Conservation (phyloP, 2,888 invertebrate genomes). For the Mesorhabditis sp. region DNA sequence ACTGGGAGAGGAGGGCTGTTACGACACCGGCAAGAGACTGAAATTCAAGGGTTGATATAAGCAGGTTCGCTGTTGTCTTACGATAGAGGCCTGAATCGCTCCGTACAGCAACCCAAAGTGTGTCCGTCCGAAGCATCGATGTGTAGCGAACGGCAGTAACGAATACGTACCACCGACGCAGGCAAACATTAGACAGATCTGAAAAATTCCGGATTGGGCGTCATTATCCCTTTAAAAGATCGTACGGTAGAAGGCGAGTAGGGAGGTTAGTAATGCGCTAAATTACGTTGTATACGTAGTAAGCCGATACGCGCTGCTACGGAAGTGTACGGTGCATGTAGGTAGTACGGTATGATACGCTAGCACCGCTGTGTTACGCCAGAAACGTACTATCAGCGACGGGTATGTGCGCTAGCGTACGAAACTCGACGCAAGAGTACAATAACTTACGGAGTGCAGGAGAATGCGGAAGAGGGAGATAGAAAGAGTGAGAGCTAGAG, state of each 20-base stretch:
- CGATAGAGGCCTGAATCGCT: constrained; percentile 43
- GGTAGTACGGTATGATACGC: too few species aligned
- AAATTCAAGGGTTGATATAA: constrained; percentile 13
- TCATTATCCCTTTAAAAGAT: background rate
- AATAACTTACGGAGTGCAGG: constrained; percentile 14
- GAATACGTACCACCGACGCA: constrained; percentile 53
- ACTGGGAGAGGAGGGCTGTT: constrained; percentile 47
- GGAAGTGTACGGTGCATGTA: too few species aligned
- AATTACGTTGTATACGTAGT: background rate
- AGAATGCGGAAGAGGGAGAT: too few species aligned
- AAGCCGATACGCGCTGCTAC: background rate
- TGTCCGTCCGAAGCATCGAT: constrained; percentile 46
- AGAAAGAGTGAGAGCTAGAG: too few species aligned
- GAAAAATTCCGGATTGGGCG: constrained; percentile 9
- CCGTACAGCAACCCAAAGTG: constrained; percentile 54
- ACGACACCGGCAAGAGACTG: constrained; percentile 48
- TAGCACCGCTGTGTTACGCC: too few species aligned
- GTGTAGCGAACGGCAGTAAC: constrained; percentile 48
- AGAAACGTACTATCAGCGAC: too few species aligned
- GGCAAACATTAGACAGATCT: constrained; percentile 49
- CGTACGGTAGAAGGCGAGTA: background rate
- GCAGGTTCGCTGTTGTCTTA: constrained; percentile 15
- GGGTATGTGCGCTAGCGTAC: too few species aligned
- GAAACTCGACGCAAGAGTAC: background rate
- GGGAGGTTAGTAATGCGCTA: background rate